Evolutionary conservation across 2,797 vertebrate species (phyloP).

Genomic region (Pseudochirops corinnae): DNA sequence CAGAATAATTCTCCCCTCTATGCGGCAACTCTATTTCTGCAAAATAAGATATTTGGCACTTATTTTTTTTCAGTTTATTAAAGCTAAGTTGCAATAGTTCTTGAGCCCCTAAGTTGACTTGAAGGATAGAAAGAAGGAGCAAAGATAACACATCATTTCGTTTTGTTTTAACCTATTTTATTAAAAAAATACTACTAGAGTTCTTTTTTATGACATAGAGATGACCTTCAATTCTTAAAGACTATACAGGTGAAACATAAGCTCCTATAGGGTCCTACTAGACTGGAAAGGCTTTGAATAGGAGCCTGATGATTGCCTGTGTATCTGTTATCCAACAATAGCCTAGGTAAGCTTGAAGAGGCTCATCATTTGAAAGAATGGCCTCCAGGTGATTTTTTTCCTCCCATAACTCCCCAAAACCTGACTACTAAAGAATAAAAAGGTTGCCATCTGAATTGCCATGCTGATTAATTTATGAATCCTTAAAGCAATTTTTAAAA

Average conservation of each 20-base stretch:
- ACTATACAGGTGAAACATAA: background rate
- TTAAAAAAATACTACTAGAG: background rate
- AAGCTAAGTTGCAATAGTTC: conserved; percentile 24
- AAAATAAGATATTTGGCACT: conserved; percentile 9
- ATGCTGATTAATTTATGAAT: background rate
- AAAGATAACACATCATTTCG: background rate
- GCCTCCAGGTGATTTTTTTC: background rate
- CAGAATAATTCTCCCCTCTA: background rate
- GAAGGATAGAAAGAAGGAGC: background rate
- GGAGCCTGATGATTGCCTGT: background rate
- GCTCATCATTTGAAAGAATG: background rate
- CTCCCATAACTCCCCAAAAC: background rate
- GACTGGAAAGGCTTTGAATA: background rate
- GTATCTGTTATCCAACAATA: background rate
- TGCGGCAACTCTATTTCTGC: background rate
- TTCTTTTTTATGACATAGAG: background rate
- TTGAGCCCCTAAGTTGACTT: background rate
- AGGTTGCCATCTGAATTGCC: background rate
- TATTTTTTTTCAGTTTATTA: conserved; percentile 22
- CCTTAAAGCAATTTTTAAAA: background rate
- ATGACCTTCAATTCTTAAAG: background rate
- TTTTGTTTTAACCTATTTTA: background rate
- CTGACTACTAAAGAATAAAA: background rate
- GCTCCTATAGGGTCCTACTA: background rate
- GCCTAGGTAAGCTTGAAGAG: background rate